Conservation (phyloP, 2,888 invertebrate genomes). For the Parthenolecanium corni region DNA sequence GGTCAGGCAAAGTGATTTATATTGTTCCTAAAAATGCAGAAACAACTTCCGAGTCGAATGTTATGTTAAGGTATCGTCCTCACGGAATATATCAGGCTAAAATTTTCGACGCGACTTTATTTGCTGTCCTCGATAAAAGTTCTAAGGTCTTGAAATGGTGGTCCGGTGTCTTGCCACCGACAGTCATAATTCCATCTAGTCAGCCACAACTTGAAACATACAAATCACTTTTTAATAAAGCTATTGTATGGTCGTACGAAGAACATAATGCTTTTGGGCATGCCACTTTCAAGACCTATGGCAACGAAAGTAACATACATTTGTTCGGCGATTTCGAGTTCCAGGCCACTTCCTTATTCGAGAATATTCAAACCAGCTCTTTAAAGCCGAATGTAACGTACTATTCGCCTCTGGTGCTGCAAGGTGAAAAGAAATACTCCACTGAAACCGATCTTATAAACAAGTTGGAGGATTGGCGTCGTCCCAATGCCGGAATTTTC, state of each 20-base stretch:
- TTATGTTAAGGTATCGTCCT: background rate
- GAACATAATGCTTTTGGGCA: background rate
- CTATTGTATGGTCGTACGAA: slow-evolving; percentile 3
- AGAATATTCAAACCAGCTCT: background rate
- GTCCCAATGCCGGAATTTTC: background rate
- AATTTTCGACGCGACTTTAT: background rate
- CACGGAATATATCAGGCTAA: background rate
- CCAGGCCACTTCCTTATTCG: slow-evolving; percentile 1
- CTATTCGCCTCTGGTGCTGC: slow-evolving; percentile 13
- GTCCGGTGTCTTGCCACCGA: slow-evolving; percentile 3
- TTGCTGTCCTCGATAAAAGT: background rate
- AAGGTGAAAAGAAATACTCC: background rate
- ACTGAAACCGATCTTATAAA: background rate
- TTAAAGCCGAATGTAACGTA: background rate
- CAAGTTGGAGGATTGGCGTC: background rate
- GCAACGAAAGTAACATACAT: background rate
- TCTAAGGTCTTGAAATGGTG: slow-evolving; percentile 6
- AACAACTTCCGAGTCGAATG: background rate
- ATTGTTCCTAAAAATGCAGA: background rate
- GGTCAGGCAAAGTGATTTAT: background rate
- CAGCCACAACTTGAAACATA: background rate
- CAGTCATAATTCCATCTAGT: background rate
- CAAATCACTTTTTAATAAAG: background rate
- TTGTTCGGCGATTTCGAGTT: slow-evolving; percentile 16
- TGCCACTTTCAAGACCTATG: background rate